Conservation (phyloP, 2,113 vertebrate species). For the Gobio gobio region DNA sequence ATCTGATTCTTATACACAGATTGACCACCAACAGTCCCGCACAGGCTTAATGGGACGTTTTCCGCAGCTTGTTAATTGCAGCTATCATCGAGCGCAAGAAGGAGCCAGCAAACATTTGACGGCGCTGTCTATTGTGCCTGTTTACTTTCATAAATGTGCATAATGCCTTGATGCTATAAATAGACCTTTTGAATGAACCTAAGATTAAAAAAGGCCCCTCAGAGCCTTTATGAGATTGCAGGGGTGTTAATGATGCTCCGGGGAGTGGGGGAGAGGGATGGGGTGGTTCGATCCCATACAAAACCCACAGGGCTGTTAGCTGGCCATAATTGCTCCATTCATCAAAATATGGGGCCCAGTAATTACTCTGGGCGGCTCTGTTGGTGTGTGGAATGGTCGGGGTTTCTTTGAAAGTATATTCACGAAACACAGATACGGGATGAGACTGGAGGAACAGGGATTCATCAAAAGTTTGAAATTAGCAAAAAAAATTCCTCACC, state of each 20-base stretch:
- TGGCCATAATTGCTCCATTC: constrained; percentile 76
- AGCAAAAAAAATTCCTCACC: constrained; percentile 17
- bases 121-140: background rate
- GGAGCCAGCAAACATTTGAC: constrained; percentile 27
- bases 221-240: constrained; percentile 62
- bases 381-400: constrained; percentile 35
- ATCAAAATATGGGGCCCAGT: constrained; percentile 71
- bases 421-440: constrained; percentile 34
- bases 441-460: constrained; percentile 17
- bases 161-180: constrained; percentile 67
- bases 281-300: constrained; percentile 51
- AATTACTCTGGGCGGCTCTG: constrained; percentile 66
- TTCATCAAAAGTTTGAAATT: constrained; percentile 20
- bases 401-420: constrained; percentile 51
- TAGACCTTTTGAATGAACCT: constrained; percentile 64
- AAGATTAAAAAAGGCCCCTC: constrained; percentile 62
- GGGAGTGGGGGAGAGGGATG: constrained; percentile 29
- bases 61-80: constrained; percentile 35
- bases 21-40: constrained; percentile 5
- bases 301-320: constrained; percentile 65
- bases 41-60: constrained; percentile 8
- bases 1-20: background rate
- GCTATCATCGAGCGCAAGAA: constrained; percentile 36
- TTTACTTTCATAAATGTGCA: constrained; percentile 66
- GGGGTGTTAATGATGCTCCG: constrained; percentile 60